Evolutionary conservation across 2,888 invertebrate species (phyloP), one percentile per base, ranked within the genome.

Genomic region (Sesamia inferens): DNA sequence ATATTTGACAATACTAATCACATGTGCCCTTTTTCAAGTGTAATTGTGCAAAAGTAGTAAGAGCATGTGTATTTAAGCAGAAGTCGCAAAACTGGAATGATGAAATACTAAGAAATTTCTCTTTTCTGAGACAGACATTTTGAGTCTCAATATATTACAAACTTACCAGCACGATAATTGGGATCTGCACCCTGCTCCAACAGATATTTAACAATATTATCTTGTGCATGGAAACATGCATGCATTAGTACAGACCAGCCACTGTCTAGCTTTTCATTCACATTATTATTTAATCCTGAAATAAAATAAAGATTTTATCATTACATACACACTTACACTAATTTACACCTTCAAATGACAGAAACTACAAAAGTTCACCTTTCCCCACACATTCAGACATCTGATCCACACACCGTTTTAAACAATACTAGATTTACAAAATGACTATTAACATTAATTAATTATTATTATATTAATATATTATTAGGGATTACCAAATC

Each of bases 241-340:
- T 97, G 96, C 88, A 97, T 93, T 62, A 97, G 88, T 0, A 96
- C 94, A 64, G 97, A 97, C 97, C 97, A 97, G 44, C 97, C 97
- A 85, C 96, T 96, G 67, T 96, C 92, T 47, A 97, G 89, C 66
- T 89, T 93, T 63, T 90, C 80, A 86, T 95, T 94, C 0, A 94
- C 91, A 87, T 89, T 87, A 59, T 91, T 89, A 47, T 91, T 88
- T 16, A 96, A 82, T 70, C 95, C 96, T 96, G 93, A 55, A 94
- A 79, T 44, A 31, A 66, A 57, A 66, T 7, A 42, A 59, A 31
- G 14, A 39, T 22, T 14, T 22, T 22, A 24, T 24, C 2, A 22
- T 24, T n/a, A 54, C 0, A 39, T 39, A 39, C 39, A 6, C 7
- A 7, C 39, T 39, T 39, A 7, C 31, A 31, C 31, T 31, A 39